Evolutionary conservation across 2,797 vertebrate genomes (phyloP).

Genomic region (Aeoliscus strigatus): DNA sequence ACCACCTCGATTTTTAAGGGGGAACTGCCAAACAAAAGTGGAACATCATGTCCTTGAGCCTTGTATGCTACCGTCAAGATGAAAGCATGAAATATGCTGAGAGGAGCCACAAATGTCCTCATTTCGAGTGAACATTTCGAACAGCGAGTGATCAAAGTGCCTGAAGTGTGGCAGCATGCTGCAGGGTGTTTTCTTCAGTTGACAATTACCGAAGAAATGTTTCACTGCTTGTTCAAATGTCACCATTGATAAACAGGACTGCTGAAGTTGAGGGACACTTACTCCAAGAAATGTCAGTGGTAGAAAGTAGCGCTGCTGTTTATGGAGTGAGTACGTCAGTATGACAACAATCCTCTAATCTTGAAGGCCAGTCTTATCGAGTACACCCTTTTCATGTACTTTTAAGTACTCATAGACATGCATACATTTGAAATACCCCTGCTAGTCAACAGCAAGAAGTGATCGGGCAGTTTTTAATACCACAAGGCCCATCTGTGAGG

Average conservation of each 20-base stretch:
- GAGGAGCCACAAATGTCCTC: conserved; percentile 55
- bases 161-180: conserved; percentile 62
- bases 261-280: conserved; percentile 29
- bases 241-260: conserved; percentile 36
- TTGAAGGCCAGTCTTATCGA: conserved; percentile 29
- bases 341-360: conserved; percentile 22
- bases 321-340: conserved; percentile 3
- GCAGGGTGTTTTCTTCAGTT: conserved; percentile 52
- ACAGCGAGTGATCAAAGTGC: conserved; percentile 61
- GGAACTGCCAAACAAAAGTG: conserved; percentile 69
- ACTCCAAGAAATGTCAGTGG: conserved; percentile 9
- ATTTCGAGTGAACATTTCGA: no score
- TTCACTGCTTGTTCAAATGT: conserved; percentile 51
- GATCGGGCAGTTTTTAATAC: conserved; percentile 85
- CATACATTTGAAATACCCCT: conserved; percentile 69
- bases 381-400: conserved; percentile 40
- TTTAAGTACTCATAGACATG: conserved; percentile 56
- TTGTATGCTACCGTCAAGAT: conserved; percentile 62
- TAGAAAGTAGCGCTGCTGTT: background rate
- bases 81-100: conserved; percentile 67
- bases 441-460: conserved; percentile 83
- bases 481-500: conserved; percentile 83
- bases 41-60: conserved; percentile 63
- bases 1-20: conserved; percentile 70
- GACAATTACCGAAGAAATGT: conserved; percentile 43